Base-by-base conservation (phyloP, 1,140 invertebrate species). In the Leptoteleia sp. region DNA sequence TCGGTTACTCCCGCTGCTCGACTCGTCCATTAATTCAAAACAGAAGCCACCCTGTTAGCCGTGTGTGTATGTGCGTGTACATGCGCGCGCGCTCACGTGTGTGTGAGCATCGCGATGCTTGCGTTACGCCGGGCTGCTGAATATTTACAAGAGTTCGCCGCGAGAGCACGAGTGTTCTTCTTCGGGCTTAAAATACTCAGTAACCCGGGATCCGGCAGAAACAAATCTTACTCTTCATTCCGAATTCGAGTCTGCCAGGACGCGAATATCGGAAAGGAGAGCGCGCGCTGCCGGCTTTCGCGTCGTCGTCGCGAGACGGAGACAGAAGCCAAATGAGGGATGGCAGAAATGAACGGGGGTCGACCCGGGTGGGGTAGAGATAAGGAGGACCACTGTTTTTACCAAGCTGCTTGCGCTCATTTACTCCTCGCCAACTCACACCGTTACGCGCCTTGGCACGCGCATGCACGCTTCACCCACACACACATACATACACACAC, bases 301-400 rank as follows among this genome's bases (percentile, higher is more conserved):
- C 19, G 42, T 57, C 38, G 52, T 27, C 35, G 50, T 22, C 19
- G 45, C 13, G 64, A 42, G 50, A 65, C 42, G 16, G 35, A 52
- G 55, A 62, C 48, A 38, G 31, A 52, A 65, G 70, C 15, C 12
- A 47, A 38, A 62, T 52, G 55, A 76, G 50, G 40, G 42, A 62
- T 40, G 75, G 80, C 65, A 62, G 43, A 19, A 29, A 57, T 43
- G 31, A 62, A 27, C 43, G 29, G 31, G 40, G 55, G 17, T 19
- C 31, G 48, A 35, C n/a, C 8, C 8, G 12, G 17, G 16, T 70
- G 68, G 77, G 72, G 76, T 62, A n/a, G n/a, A 77, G 84, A 73
- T 78, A 81, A 81, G 54, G 81, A 83, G 79, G 78, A 72, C 70
- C 80, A 82, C 78, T 84, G 84, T 84, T 86, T 85, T 86, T 85